Conservation (phyloP, 2,113 vertebrate genomes). For the human (Homo sapiens) region DNA sequence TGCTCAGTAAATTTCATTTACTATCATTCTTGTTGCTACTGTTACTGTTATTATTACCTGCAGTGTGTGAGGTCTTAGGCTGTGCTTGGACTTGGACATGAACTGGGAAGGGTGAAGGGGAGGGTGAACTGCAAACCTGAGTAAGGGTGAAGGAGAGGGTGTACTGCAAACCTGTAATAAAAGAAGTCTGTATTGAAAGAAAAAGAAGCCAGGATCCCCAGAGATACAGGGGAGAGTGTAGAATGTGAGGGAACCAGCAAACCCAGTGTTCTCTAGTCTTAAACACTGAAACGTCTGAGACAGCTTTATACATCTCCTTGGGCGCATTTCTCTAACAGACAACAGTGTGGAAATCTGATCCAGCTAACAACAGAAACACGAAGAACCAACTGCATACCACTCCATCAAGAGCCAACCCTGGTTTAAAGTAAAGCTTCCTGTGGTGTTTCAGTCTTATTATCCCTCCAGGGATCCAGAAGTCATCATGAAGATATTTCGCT, state of each 20-base stretch:
- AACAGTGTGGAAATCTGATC: not conserved
- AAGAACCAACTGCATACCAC: accelerated
- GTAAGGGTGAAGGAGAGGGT: accelerated
- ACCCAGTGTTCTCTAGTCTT: not conserved
- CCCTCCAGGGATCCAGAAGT: accelerated
- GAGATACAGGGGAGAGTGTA: accelerated
- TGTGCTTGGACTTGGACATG: not conserved
- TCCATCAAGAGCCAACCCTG: accelerated
- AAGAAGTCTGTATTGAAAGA: not conserved
- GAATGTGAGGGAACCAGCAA: accelerated
- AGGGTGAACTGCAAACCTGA: accelerated
- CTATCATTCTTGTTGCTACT: not conserved
- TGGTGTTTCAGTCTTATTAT: too few relatives aligned
- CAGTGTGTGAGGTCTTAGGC: accelerated
- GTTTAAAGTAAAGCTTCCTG: too few relatives aligned
- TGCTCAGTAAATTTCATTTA: not conserved
- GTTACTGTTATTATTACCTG: not conserved
- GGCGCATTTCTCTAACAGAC: not conserved
- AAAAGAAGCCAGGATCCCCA: too few relatives aligned
- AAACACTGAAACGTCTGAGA: accelerated
- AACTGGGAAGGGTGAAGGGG: too few relatives aligned
- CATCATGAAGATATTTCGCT: accelerated
- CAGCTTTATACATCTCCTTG: accelerated
- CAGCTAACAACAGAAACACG: too few relatives aligned
- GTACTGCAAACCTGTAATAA: accelerated